Conservation (phyloP, 2,888 invertebrate genomes). For the Blera fallax region DNA sequence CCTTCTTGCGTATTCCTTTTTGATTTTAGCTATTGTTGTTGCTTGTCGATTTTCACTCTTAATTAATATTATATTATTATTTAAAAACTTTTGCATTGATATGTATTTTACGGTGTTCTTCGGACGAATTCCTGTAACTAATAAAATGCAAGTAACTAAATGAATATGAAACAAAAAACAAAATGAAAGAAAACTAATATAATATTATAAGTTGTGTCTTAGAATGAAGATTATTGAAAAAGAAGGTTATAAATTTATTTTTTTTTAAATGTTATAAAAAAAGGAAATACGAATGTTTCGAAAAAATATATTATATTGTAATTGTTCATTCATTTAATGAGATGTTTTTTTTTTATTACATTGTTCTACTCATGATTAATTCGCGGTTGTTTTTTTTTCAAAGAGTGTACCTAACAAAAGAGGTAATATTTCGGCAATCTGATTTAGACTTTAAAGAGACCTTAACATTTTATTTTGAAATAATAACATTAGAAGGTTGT, state of each 20-base stretch:
- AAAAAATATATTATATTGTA: slow-evolving; percentile 71
- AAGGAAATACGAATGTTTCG: slow-evolving; percentile 69
- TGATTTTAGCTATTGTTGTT: slow-evolving; percentile 71
- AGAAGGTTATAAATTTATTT: slow-evolving; percentile 68
- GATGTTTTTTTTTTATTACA: slow-evolving; percentile 19
- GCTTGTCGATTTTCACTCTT: slow-evolving; percentile 59
- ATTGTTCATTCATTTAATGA: slow-evolving; percentile 70
- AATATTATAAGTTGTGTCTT: slow-evolving; percentile 70
- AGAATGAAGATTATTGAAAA: slow-evolving; percentile 60
- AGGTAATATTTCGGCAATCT: too few species aligned
- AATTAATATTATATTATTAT: slow-evolving; percentile 39
- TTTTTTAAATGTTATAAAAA: slow-evolving; percentile 70
- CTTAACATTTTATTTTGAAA: too few species aligned
- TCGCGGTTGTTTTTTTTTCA: too few species aligned
- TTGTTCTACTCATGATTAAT: background rate
- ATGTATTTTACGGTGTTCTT: slow-evolving; percentile 64
- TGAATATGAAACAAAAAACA: slow-evolving; percentile 21
- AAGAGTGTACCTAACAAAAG: too few species aligned
- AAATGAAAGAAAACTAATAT: slow-evolving; percentile 49
- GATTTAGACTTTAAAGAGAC: too few species aligned
- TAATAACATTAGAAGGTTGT: too few species aligned
- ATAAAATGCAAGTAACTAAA: slow-evolving; percentile 63
- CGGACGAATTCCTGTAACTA: slow-evolving; percentile 70
- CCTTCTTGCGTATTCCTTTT: slow-evolving; percentile 4
- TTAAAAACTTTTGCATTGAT: slow-evolving; percentile 50